These are phyloP conservation scores for Cyphomyrus discorhynchus DNA, from an alignment of 2,113 vertebrate species.

Conservation along the genomic window DNA sequence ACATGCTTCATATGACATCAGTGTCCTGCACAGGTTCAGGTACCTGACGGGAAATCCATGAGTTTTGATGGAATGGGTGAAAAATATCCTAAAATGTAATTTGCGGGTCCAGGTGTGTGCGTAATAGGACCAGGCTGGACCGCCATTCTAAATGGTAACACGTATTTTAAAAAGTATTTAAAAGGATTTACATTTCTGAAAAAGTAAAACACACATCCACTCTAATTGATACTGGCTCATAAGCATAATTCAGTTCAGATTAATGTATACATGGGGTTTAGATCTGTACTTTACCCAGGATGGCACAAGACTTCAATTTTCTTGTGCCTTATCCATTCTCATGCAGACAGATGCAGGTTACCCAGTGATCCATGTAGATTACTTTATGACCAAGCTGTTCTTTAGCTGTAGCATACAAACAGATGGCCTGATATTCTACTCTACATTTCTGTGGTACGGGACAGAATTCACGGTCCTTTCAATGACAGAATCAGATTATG, in stretches of 20 bases:
- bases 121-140: no score
- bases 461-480: neutral
- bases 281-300: neutral
- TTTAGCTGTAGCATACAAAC: neutral
- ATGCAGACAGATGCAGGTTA: neutral
- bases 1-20: neutral
- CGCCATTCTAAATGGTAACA: neutral
- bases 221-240: neutral
- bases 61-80: no score
- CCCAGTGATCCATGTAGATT: neutral
- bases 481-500: neutral
- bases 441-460: neutral
- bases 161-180: neutral
- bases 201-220: neutral
- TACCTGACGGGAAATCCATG: no score
- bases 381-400: neutral
- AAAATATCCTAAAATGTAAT: no score
- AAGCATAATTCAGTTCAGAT: neutral
- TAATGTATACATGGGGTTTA: neutral
- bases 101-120: no score
- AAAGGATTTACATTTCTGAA: neutral
- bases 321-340: neutral
- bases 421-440: neutral
- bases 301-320: neutral
- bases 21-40: no score